These are phyloP conservation scores for Hemaris fuciformis DNA, from an alignment of 2,888 invertebrate genomes.

Conservation along the genomic window DNA sequence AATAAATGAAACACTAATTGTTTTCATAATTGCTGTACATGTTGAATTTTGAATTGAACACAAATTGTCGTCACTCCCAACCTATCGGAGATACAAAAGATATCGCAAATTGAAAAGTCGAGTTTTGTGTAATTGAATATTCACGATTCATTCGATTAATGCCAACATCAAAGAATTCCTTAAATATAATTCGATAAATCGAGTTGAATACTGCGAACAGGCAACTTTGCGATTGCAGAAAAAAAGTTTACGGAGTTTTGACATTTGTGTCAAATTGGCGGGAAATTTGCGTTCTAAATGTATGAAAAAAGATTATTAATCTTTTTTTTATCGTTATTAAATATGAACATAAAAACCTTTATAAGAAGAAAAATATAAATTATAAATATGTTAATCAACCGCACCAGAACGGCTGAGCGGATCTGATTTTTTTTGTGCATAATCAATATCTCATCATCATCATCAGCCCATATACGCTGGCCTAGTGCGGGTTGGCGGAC, in stretches of 20 bases:
- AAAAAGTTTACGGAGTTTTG: background rate
- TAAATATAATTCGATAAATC: conserved; percentile 59
- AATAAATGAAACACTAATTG: background rate
- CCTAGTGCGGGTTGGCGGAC: no score
- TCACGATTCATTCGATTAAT: conserved; percentile 55
- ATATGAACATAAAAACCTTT: no score
- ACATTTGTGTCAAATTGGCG: conserved; percentile 5
- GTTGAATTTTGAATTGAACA: conserved; percentile 24
- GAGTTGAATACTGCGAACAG: conserved; percentile 9
- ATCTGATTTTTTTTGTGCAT: no score
- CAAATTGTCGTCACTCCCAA: conserved; percentile 51
- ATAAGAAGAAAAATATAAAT: no score
- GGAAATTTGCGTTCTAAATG: background rate
- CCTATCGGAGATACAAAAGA: conserved; percentile 56
- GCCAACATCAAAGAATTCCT: conserved; percentile 68
- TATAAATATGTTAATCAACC: no score
- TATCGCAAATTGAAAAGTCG: conserved; percentile 73
- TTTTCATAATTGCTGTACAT: conserved; percentile 24
- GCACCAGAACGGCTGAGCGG: no score
- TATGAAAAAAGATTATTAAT: background rate
- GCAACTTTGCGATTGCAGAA: conserved; percentile 6
- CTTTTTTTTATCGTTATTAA: background rate
- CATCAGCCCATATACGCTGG: no score
- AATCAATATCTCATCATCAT: no score
- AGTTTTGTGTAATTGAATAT: conserved; percentile 68